phyloP scores from a whole-genome alignment of 2,888 invertebrate genomes.

The Eupithecia subfuscata region DNA sequence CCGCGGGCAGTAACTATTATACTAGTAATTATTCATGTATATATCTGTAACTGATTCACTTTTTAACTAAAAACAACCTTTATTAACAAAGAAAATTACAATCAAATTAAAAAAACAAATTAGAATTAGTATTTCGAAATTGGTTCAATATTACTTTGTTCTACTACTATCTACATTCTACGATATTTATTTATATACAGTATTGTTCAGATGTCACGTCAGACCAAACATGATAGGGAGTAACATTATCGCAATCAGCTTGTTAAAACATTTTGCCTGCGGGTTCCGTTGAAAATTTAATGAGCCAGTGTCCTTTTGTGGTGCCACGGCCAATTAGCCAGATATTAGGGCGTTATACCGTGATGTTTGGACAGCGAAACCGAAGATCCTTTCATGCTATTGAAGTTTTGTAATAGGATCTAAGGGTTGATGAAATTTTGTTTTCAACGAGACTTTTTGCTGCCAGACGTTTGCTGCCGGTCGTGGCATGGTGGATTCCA shows the following conservation, averaged over 20 bases:
- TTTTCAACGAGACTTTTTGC: neutral
- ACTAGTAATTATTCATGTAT: no score
- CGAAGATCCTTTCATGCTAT: conserved; percentile 5
- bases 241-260: conserved; percentile 67
- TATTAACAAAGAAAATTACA: no score
- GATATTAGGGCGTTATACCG: conserved; percentile 32
- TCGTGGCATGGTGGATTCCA: no score
- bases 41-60: no score
- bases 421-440: neutral
- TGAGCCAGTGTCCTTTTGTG: conserved; percentile 65
- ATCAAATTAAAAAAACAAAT: no score
- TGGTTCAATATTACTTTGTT: no score
- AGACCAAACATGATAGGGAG: conserved; percentile 52
- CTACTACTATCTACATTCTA: neutral
- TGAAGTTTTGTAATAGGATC: conserved; percentile 8
- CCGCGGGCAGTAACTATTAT: no score
- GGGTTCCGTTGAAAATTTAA: conserved; percentile 72
- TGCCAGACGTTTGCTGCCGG: no score
- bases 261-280: conserved; percentile 55
- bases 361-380: conserved; percentile 28
- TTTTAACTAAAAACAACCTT: no score
- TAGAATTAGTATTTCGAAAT: no score
- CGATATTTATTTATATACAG: neutral
- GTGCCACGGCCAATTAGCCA: conserved; percentile 67
- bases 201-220: conserved; percentile 8